Evolutionary conservation across 2,113 vertebrate genomes (phyloP), one percentile per base, ranked within the genome.

Genomic region (Abramis brama): DNA sequence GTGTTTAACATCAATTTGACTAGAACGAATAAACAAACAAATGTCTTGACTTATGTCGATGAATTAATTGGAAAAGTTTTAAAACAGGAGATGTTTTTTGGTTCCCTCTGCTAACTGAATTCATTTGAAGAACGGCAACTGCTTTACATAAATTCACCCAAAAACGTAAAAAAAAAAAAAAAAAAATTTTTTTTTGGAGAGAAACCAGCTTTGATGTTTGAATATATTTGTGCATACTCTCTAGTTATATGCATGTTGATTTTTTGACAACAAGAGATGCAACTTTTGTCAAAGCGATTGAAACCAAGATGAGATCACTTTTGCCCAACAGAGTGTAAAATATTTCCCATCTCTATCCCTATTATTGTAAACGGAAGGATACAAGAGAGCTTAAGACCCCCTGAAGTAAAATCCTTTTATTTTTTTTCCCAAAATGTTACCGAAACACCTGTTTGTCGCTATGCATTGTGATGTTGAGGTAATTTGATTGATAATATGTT

Each of bases 1-100:
- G 21, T 78, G 55, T 47, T 60, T 27, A 25, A 70, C 19, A 13
- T 85, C 45, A 78, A 27, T 70, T 85, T 79, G 76, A 71, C 62
- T 68, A 9, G 52, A 27, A 79, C 23, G 30, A 79, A 71, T 57
- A 68, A 25, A 79, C 45, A 70, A 79, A 85, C 33, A 19, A 66
- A 79, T 64, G 19, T 52, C 62, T 68, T 36, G 62, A 82, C 62
- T 19, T 70, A 19, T 70, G 25, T 36, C 19, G 11, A 70, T 19
- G 25, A 23, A 33, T 70, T 33, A 50, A 50, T 23, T 33, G 62
- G 12, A 70, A 27, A 5, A 81, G 43, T 52, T 68, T 68, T 70
- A 82, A 70, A 55, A 79, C 21, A 3, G 21, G 45, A 52, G 45
- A 82, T 1, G 17, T 52, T 36, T 82, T 68, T 70, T 52, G 9